Evolutionary conservation across 1,140 invertebrate species (phyloP).

Genomic region (Leptoteleia sp.): DNA sequence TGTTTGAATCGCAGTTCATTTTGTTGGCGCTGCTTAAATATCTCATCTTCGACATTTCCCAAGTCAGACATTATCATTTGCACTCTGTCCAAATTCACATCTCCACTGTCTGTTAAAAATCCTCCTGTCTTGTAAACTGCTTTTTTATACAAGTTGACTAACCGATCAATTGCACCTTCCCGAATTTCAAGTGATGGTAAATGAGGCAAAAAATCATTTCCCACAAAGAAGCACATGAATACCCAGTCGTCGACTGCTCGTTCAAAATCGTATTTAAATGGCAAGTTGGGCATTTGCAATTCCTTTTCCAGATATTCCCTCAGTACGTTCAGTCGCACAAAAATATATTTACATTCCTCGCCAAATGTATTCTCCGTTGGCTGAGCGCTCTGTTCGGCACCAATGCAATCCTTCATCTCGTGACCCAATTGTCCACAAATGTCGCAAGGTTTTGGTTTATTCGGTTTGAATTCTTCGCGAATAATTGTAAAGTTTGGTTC

Average conservation of each 20-base stretch:
- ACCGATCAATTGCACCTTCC: conserved; percentile 97
- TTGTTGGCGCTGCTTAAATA: conserved; percentile 95
- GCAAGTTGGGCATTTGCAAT: conserved; percentile 94
- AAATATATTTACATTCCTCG: conserved; percentile 91
- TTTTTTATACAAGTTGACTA: conserved; percentile 97
- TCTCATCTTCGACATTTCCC: conserved; percentile 97
- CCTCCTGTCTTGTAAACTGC: conserved; percentile 96
- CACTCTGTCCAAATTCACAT: conserved; percentile 95
- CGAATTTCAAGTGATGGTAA: conserved; percentile 98
- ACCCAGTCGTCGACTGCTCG: conserved; percentile 99
- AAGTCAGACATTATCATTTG: conserved; percentile 97
- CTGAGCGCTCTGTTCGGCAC: conserved; percentile 82
- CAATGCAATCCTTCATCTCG: conserved; percentile 97
- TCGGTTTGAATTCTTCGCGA: conserved; percentile 99
- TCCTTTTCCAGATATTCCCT: conserved; percentile 97
- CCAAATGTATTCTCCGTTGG: conserved; percentile 84
- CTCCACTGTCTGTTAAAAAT: conserved; percentile 97
- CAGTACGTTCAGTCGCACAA: conserved; percentile 94
- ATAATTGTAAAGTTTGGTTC: conserved; percentile 99
- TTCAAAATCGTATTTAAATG: conserved; percentile 95
- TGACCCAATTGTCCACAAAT: conserved; percentile 97
- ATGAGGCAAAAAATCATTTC: conserved; percentile 99
- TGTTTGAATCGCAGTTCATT: conserved; percentile 91
- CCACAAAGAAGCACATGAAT: conserved; percentile 99
- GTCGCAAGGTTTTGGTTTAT: conserved; percentile 97